Base-by-base conservation (phyloP, 2,888 invertebrate genomes). In the Mamestra brassicae region DNA sequence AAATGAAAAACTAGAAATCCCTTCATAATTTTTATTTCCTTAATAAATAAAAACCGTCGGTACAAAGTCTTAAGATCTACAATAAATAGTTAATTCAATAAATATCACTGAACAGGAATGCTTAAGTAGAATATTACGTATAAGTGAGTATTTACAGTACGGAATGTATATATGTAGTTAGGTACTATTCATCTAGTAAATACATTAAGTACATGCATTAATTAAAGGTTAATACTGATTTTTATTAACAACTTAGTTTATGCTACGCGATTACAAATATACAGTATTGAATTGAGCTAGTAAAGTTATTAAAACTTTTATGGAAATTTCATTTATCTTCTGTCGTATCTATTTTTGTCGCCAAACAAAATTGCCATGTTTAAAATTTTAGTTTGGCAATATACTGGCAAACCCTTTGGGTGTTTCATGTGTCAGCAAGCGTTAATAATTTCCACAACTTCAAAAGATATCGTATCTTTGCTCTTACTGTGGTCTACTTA, bases 71-170 rank as follows among this genome's bases (percentile, higher is more conserved):
- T 92, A 92, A 91, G 80, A 81, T 70, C 89, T 92, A 91, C 86
- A 94, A 94, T 94, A 94, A 93, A 94, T 94, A 94, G 86, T 91
- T 91, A 89, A 89, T 89, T 89, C 87, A 93, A 92, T 92, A 93
- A 92, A 92, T 86, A 88, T 85, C 83, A 85, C 85, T 80, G 84
- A 85, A 80, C 70, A 74, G 90, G 89, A 91, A 89, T 89, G 89
- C 87, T 80, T 80, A 85, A 73, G 79, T 87, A 87, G 83, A 88
- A 80, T 54, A 77, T 71, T 54, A 76, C 52, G 57, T 80, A 75
- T 13, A 13, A 47, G n/a, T 76, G 72, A 66, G 76, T 88, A 91
- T 91, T 87, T 91, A 91, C 89, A 90, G 34, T 78, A 74, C 71
- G 79, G 73, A 83, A 85, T 83, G 54, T 64, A 80, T 77, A 17